Evolutionary conservation across 2,113 vertebrate species (phyloP).

Genomic region (Xiphophorus couchianus): DNA sequence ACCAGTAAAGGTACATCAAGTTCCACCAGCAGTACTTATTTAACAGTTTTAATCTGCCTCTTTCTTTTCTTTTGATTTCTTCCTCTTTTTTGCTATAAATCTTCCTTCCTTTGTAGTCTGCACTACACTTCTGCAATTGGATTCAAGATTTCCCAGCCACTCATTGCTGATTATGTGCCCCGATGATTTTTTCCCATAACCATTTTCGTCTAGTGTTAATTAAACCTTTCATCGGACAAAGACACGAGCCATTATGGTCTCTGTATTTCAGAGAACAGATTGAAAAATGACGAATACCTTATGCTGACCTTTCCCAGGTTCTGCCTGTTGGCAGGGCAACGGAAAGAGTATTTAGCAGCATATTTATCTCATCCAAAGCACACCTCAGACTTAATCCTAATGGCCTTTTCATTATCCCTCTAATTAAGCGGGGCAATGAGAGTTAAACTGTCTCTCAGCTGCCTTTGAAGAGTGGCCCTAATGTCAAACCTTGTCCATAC

Average conservation of each 20-base stretch:
- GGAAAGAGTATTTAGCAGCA: conserved; percentile 46
- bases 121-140: not conserved
- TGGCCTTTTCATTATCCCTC: conserved; percentile 68
- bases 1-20: no score
- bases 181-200: conserved; percentile 44
- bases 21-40: no score
- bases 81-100: conserved; percentile 27
- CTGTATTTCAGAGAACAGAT: conserved; percentile 60
- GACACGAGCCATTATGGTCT: conserved; percentile 56
- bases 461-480: conserved; percentile 30
- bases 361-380: conserved; percentile 67
- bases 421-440: conserved; percentile 57
- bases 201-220: conserved; percentile 70
- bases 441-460: conserved; percentile 47
- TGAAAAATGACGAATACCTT: conserved; percentile 59
- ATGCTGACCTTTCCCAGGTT: conserved; percentile 65
- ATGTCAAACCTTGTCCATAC: conserved; percentile 24
- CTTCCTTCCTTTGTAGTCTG: conserved; percentile 21
- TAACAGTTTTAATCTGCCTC: not conserved
- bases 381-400: conserved; percentile 68
- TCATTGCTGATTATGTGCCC: not conserved
- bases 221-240: conserved; percentile 58
- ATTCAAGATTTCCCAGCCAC: conserved; percentile 24
- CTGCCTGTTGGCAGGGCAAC: conserved; percentile 44
- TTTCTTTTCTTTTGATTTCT: conserved; percentile 36